phyloP scores from a whole-genome alignment of 1,140 invertebrate genomes.

The Pinna nobilis region DNA sequence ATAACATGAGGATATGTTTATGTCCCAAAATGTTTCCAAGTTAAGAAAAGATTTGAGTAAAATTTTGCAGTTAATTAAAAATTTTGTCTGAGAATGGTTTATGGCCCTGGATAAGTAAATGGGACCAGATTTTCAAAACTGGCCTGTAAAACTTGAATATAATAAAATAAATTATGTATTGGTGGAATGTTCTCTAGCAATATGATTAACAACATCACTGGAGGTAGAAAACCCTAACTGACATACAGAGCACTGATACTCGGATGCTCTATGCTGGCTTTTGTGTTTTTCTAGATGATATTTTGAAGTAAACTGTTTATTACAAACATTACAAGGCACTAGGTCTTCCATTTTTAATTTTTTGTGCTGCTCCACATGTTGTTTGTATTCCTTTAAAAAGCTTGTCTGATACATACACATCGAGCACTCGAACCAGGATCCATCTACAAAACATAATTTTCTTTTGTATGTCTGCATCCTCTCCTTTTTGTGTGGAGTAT shows the following conservation, averaged over 20 bases:
- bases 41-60: too few relatives aligned
- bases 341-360: neutral
- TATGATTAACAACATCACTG: constrained; percentile 13
- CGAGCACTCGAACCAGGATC: constrained; percentile 27
- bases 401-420: constrained; percentile 18
- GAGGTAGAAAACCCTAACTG: constrained; percentile 10
- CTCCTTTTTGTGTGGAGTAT: neutral
- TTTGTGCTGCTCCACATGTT: constrained; percentile 7
- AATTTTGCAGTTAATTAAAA: too few relatives aligned
- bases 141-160: too few relatives aligned
- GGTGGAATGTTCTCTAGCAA: too few relatives aligned
- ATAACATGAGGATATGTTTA: too few relatives aligned
- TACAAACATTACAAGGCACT: constrained; percentile 12
- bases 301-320: constrained; percentile 18
- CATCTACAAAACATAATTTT: constrained; percentile 16
- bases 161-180: too few relatives aligned
- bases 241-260: constrained; percentile 16
- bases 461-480: neutral
- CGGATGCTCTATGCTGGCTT: constrained; percentile 1
- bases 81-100: too few relatives aligned
- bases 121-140: too few relatives aligned
- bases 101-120: too few relatives aligned
- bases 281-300: constrained; percentile 18
- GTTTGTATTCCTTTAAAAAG: neutral
- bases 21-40: too few relatives aligned